Conservation (phyloP, 2,113 vertebrate genomes). For the Pachypanchax playfairii region DNA sequence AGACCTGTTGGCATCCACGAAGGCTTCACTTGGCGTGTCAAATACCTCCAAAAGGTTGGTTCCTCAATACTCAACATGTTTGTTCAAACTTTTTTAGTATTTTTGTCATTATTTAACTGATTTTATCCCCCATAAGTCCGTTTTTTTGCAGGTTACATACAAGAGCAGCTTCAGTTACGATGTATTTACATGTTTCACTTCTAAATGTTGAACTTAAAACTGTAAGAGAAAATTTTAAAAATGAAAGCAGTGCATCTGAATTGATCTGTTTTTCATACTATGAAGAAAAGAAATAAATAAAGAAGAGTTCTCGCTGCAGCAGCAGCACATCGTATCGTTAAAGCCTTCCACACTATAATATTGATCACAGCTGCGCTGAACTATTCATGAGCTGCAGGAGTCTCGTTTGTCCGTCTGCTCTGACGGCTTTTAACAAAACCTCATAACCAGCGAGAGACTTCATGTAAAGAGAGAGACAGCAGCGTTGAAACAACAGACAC, state of each 20-base stretch:
- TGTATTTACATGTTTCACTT: too few species aligned
- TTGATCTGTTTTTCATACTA: conserved; percentile 2
- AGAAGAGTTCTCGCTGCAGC: conserved; percentile 20
- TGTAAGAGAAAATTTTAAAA: too few species aligned
- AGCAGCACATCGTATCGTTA: conserved; percentile 15
- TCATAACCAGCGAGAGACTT: conserved; percentile 24
- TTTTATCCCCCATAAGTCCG: too few species aligned
- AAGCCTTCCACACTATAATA: conserved; percentile 61
- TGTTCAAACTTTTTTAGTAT: too few species aligned
- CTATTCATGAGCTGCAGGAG: conserved; percentile 86
- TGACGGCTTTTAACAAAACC: conserved; percentile 70
- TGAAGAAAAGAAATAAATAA: conserved; percentile 2
- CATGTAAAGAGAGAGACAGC: conserved; percentile 1
- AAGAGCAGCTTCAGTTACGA: too few species aligned
- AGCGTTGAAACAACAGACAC: neutral
- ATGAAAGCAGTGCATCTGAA: too few species aligned
- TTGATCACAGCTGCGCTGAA: conserved; percentile 77
- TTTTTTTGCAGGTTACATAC: too few species aligned
- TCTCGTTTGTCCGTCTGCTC: conserved; percentile 57
- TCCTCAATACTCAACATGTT: neutral
- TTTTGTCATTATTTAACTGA: too few species aligned
- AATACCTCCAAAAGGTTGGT: conserved; percentile 23
- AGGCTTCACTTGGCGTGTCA: conserved; percentile 33
- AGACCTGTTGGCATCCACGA: conserved; percentile 80
- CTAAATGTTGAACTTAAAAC: too few species aligned